Evolutionary conservation across 2,113 vertebrate species (phyloP), one percentile per base, ranked within the genome.

Genomic region (Alouatta palliata): DNA sequence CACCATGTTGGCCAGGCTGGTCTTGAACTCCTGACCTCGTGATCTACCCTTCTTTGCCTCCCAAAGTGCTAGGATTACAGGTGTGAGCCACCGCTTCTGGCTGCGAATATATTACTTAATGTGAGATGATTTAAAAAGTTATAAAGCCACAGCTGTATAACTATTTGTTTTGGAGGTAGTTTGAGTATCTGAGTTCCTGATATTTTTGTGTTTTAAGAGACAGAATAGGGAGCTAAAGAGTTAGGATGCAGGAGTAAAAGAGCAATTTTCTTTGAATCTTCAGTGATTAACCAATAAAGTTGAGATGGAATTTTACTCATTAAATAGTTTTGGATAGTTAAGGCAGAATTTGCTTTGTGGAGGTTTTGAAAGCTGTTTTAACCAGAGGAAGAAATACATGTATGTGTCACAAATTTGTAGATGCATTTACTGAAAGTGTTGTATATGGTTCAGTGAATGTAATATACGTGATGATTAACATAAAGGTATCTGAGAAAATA

Each of bases 31-130:
- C 1, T 64, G 61, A 13, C 25, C 61, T 64, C 12, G 56, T 58
- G 21, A 58, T 58, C 56, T 3, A 23, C 21, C 21, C 21, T 3
- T 4, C 61, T 25, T 10, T 11, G 27, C 25, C 61, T 64, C 27
- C 61, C 61, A 64, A 64, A 64, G 61, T 64, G 11, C 61, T 64
- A 4, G 27, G 61, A 64, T 64, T 64, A 58, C 56, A 64, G 61
- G 8, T 4, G 1, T 64, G 61, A 30, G 61, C 27, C 61, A 30
- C 27, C 0, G 61, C 4, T 3, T 11, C 61, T 0, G 27, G 61
- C 61, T 45, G 13, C 85, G 52, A 83, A 96, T 61, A 81, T 96
- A 77, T 49, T 91, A 96, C 25, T 75, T 75, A 93, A 82, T 66
- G 45, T 88, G 86, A 19, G 35, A 58, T 75, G 40, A 49, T 90